Base-by-base conservation (phyloP, 1,140 invertebrate species). In the Dendrolimus punctatus region DNA sequence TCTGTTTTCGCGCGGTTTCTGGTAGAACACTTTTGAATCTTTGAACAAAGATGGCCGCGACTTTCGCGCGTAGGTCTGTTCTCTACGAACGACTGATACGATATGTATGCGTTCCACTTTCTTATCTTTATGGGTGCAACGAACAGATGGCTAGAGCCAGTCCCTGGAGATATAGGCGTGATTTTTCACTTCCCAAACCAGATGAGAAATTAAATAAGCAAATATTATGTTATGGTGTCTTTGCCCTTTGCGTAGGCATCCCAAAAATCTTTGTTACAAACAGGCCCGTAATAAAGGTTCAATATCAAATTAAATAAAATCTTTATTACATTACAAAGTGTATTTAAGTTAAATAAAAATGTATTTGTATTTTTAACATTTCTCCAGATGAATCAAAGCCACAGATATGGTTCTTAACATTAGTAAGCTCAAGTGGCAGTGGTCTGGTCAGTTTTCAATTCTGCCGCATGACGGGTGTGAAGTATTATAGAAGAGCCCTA, bases 51-150 rank as follows among this genome's bases (percentile, higher is more conserved):
- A 85, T 84, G 77, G 79, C 76, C 54, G 74, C 60, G 66, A 69
- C 74, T 82, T 83, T 82, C 77, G 80, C 79, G 73, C 73, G 72
- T 64, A 67, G 58, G 63, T 67, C 67, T 67, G 77, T 61, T 73
- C 75, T 57, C 58, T 56, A 49, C 74, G 72, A 74, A 68, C 70
- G 71, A 64, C 61, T 63, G 76, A 73, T 71, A 76, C 70, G 61
- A 72, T 81, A 74, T 84, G 79, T 73, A 72, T 72, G 68, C 68
- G 58, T 74, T 69, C 70, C 76, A 68, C 64, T 73, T 78, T 68
- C 72, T 85, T 85, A 84, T 84, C 80, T 80, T 73, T 79, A 80
- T 77, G 82, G 72, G 80, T 82, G 82, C 82, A 85, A 83, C 80
- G 82, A 83, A 85, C 82, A 85, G 79, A 85, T 82, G 81, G 71